Percentiles rank a stretch among this genome's conserved stretches.
Conservation (phyloP, 2,113 vertebrate genomes). For the Oostethus manadensis region DNA sequence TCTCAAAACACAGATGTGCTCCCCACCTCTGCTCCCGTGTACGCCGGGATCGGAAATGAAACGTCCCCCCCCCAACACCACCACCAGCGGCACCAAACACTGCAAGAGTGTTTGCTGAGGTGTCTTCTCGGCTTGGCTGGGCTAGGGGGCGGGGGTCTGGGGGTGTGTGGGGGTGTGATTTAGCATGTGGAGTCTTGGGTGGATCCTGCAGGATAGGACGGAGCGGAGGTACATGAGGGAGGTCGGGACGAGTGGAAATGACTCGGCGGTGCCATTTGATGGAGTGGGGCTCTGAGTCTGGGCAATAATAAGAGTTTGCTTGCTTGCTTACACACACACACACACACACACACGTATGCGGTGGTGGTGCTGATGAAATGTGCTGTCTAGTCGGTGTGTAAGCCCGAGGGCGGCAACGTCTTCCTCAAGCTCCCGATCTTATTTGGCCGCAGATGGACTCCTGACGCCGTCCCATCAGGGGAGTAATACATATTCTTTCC, state of each 20-base stretch:
- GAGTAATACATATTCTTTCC: slow-evolving; percentile 51
- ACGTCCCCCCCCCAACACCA: slow-evolving; percentile 1
- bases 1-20: neutral
- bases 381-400: slow-evolving; percentile 47
- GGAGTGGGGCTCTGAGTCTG: slow-evolving; percentile 26
- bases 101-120: slow-evolving; percentile 46
- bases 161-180: slow-evolving; percentile 54
- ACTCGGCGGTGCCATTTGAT: slow-evolving; percentile 39
- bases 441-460: slow-evolving; percentile 62
- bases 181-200: slow-evolving; percentile 53
- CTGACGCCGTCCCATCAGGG: slow-evolving; percentile 60
- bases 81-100: neutral
- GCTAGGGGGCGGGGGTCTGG: no score
- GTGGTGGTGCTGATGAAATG: slow-evolving; percentile 51
- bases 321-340: neutral
- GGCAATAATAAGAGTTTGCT: slow-evolving; percentile 51
- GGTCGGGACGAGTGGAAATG: slow-evolving; percentile 29
- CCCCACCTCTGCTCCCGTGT: slow-evolving; percentile 1
- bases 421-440: slow-evolving; percentile 65
- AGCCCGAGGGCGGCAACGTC: slow-evolving; percentile 61
- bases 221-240: slow-evolving; percentile 28
- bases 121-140: slow-evolving; percentile 22
- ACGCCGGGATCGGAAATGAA: slow-evolving; percentile 49
- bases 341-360: slow-evolving; percentile 11
- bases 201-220: slow-evolving; percentile 41